These are phyloP conservation scores for Bos indicus DNA, from an alignment of 2,113 vertebrate species.

Conservation along the genomic window DNA sequence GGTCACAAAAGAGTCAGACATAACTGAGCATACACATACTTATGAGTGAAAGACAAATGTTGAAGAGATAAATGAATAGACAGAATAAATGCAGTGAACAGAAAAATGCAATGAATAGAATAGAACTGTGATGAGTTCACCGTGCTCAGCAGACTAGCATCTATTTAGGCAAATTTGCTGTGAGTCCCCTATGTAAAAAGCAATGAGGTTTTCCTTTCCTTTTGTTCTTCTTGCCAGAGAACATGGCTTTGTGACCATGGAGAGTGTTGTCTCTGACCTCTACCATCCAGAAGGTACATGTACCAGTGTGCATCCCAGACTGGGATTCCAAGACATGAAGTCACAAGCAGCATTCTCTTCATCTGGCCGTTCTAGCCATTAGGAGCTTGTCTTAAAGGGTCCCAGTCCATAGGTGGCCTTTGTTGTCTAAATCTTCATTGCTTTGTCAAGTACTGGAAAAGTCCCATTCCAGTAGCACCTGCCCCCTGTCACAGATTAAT, in stretches of 20 bases:
- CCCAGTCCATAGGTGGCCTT: neutral
- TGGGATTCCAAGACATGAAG: neutral
- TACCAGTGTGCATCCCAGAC: neutral
- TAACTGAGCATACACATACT: neutral
- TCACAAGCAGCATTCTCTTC: neutral
- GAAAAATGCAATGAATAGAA: neutral
- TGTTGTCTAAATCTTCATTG: neutral
- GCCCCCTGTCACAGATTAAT: neutral
- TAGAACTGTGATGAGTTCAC: neutral
- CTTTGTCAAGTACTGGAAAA: neutral
- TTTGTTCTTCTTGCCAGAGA: neutral
- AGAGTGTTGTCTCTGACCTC: neutral
- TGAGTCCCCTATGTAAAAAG: neutral
- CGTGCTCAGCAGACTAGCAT: neutral
- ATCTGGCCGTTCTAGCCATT: neutral
- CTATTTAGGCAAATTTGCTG: neutral
- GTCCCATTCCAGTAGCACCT: neutral
- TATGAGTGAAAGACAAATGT: neutral
- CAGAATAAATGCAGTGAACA: neutral
- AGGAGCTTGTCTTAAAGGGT: neutral
- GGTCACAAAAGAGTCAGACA: neutral
- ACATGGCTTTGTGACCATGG: neutral
- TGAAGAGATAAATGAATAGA: neutral
- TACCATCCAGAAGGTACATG: neutral
- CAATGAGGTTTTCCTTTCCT: neutral